A percentile compares a stretch with the other conserved stretches of the same genome.
phyloP scores from a whole-genome alignment of 2,888 invertebrate species.

The Eledone cirrhosa region DNA sequence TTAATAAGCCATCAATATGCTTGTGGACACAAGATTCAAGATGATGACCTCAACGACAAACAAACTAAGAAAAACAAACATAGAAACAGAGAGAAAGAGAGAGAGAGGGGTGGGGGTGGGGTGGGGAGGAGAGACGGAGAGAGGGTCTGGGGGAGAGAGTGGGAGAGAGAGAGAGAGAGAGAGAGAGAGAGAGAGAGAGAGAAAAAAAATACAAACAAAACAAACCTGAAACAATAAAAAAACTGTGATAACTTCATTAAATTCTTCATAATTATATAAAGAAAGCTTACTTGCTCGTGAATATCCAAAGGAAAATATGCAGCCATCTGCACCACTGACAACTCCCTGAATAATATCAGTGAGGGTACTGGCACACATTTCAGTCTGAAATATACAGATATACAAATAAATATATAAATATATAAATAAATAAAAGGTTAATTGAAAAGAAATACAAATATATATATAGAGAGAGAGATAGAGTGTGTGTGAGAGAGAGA shows the following conservation, averaged over 20 bases:
- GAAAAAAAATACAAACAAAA: too few relatives aligned
- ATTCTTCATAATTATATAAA: too few relatives aligned
- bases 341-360: slow-evolving; percentile 95
- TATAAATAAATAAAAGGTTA: too few relatives aligned
- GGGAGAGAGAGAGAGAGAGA: not conserved
- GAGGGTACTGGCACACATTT: slow-evolving; percentile 88
- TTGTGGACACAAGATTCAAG: too few relatives aligned
- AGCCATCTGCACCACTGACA: slow-evolving; percentile 90
- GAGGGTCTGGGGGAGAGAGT: not conserved
- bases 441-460: too few relatives aligned
- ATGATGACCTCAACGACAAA: too few relatives aligned
- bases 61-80: too few relatives aligned
- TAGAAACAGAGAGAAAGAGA: not conserved
- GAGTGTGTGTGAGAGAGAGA: not conserved
- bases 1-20: too few relatives aligned
- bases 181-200: not conserved
- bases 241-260: too few relatives aligned
- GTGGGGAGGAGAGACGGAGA: not conserved
- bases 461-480: not conserved
- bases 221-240: too few relatives aligned
- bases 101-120: not conserved
- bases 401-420: too few relatives aligned
- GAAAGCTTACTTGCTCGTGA: slow-evolving; percentile 61
- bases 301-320: slow-evolving; percentile 68
- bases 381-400: slow-evolving; percentile 90